Evolutionary conservation across 2,113 vertebrate genomes (phyloP).

Genomic region (Piprites chloris): DNA sequence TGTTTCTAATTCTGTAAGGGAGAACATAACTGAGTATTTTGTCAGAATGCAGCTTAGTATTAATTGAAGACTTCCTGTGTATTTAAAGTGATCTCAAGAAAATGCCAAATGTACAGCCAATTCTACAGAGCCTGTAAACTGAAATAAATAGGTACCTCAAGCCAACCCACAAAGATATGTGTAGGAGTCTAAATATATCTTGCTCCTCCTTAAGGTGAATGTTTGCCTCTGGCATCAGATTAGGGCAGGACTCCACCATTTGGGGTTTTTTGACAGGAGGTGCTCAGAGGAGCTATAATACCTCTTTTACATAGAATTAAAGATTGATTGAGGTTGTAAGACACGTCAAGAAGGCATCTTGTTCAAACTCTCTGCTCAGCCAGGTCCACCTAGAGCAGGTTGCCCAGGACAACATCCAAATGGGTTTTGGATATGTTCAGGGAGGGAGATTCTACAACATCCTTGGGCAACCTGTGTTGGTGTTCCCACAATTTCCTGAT

Average conservation of each 20-base stretch:
- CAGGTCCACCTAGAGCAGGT: not conserved
- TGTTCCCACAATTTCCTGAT: not conserved
- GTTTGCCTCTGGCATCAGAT: not conserved
- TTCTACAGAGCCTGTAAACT: not conserved
- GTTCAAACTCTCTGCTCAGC: not conserved
- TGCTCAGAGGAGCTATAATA: not conserved
- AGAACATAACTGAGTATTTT: not conserved
- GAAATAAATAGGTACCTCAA: not conserved
- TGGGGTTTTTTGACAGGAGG: not conserved
- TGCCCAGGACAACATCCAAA: not conserved
- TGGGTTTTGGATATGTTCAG: not conserved
- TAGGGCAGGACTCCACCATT: not conserved
- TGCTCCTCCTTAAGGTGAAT: not conserved
- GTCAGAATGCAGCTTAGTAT: not conserved
- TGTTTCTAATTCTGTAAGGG: not conserved
- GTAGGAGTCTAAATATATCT: not conserved
- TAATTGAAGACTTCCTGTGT: not conserved
- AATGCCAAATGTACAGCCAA: not conserved
- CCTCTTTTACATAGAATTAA: not conserved
- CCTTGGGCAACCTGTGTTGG: not conserved
- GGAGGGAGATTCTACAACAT: not conserved
- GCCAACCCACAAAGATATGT: not conserved
- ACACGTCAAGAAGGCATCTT: not conserved
- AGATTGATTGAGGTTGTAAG: not conserved
- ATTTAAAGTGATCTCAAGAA: not conserved